These are phyloP conservation scores for Drosophila albomicans DNA, from an alignment of 1,140 invertebrate genomes.

Conservation along the genomic window DNA sequence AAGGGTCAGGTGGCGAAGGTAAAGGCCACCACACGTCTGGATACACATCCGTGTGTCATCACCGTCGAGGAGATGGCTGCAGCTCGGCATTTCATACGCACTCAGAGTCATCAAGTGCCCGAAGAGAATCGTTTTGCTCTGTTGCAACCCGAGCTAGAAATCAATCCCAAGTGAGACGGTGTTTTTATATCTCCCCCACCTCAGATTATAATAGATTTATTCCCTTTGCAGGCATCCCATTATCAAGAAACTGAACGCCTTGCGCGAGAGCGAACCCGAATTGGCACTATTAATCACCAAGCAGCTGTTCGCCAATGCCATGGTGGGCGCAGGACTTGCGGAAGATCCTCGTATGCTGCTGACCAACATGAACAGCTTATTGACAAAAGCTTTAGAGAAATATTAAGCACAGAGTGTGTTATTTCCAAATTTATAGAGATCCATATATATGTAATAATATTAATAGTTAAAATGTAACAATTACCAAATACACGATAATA, in stretches of 20 bases:
- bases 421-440: constrained; percentile 18
- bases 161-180: constrained; percentile 92
- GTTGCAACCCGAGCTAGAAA: constrained; percentile 95
- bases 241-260: constrained; percentile 93
- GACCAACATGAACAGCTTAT: constrained; percentile 93
- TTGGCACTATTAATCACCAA: constrained; percentile 94
- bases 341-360: constrained; percentile 95
- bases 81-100: constrained; percentile 96
- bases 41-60: constrained; percentile 96
- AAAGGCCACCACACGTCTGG: constrained; percentile 92
- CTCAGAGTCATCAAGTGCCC: constrained; percentile 92
- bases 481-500: constrained; percentile 22
- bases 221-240: constrained; percentile 90
- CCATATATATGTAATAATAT: constrained; percentile 17
- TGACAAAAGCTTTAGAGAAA: constrained; percentile 93
- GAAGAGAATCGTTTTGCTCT: constrained; percentile 95
- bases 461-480: constrained; percentile 8
- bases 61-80: constrained; percentile 98
- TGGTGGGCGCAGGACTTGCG: constrained; percentile 97
- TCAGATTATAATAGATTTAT: constrained; percentile 9
- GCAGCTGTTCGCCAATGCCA: constrained; percentile 97
- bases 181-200: too few relatives aligned
- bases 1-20: constrained; percentile 92
- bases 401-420: constrained; percentile 85
- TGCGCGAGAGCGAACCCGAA: constrained; percentile 91